A percentile compares a stretch with the other conserved stretches of the same genome.
Conservation (phyloP, 2,797 vertebrate genomes). For the Odontamblyopus lacepedii region DNA sequence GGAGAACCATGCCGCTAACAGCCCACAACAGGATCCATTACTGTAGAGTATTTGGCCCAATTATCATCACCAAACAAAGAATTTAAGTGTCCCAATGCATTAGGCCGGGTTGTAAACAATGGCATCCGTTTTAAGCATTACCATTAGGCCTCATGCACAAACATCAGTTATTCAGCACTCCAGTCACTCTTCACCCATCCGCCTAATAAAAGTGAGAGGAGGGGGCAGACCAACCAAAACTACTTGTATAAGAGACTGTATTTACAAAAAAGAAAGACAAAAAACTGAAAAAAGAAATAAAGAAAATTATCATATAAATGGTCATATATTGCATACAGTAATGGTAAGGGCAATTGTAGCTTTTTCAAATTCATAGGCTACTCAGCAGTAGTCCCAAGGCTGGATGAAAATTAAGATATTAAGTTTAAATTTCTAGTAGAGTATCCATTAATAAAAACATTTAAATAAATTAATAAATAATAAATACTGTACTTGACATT, state of each 20-base stretch:
- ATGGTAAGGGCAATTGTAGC: too few relatives aligned
- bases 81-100: conserved; percentile 77
- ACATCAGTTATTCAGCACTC: conserved; percentile 73
- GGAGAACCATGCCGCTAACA: conserved; percentile 67
- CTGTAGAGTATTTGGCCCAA: conserved; percentile 72
- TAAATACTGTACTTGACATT: too few relatives aligned
- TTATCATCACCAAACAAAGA: conserved; percentile 77
- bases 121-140: conserved; percentile 71
- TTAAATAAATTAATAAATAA: too few relatives aligned
- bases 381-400: too few relatives aligned
- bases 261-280: too few relatives aligned
- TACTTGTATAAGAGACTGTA: neutral
- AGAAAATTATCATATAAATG: too few relatives aligned
- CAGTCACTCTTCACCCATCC: conserved; percentile 64
- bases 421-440: neutral
- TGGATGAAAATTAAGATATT: too few relatives aligned
- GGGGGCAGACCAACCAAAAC: conserved; percentile 10
- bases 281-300: too few relatives aligned
- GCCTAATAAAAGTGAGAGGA: conserved; percentile 67
- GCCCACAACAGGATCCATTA: conserved; percentile 73
- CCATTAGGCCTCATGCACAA: conserved; percentile 71
- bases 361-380: too few relatives aligned
- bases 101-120: conserved; percentile 76
- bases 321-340: too few relatives aligned
- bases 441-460: too few relatives aligned